These are phyloP conservation scores for Enteromius viviparus DNA, from an alignment of 2,797 vertebrate genomes.

Conservation along the genomic window DNA sequence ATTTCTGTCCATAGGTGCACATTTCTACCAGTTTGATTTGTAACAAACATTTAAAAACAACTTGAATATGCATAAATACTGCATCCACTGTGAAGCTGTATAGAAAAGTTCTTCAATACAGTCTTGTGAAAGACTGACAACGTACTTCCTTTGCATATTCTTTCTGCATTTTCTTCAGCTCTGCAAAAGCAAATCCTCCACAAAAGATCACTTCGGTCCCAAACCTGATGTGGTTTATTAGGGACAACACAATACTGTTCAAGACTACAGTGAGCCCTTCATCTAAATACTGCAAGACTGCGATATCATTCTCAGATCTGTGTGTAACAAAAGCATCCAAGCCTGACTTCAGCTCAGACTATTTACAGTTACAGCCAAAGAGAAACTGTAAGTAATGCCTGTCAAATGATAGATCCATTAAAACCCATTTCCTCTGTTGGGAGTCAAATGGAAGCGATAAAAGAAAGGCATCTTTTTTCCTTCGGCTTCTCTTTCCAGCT, in stretches of 20 bases:
- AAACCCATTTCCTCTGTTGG: background rate
- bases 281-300: slow-evolving; percentile 18
- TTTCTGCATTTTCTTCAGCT: background rate
- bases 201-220: slow-evolving; percentile 8
- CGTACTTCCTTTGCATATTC: slow-evolving; percentile 23
- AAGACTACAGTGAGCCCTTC: slow-evolving; percentile 13
- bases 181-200: slow-evolving; percentile 8
- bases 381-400: slow-evolving; percentile 8
- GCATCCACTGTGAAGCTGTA: slow-evolving; percentile 1
- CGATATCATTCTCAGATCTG: background rate
- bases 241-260: background rate
- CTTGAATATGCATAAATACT: slow-evolving; percentile 36
- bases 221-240: background rate
- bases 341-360: background rate
- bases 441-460: background rate
- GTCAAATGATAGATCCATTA: background rate
- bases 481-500: slow-evolving; percentile 30
- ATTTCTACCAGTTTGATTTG: background rate
- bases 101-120: slow-evolving; percentile 4
- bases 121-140: background rate
- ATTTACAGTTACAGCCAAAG: background rate
- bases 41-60: slow-evolving; percentile 5
- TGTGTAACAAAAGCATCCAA: background rate
- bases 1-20: background rate
- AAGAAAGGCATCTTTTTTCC: background rate